Evolutionary conservation across 1,140 invertebrate species (phyloP).

Genomic region (Rhopalosiphum maidis): DNA sequence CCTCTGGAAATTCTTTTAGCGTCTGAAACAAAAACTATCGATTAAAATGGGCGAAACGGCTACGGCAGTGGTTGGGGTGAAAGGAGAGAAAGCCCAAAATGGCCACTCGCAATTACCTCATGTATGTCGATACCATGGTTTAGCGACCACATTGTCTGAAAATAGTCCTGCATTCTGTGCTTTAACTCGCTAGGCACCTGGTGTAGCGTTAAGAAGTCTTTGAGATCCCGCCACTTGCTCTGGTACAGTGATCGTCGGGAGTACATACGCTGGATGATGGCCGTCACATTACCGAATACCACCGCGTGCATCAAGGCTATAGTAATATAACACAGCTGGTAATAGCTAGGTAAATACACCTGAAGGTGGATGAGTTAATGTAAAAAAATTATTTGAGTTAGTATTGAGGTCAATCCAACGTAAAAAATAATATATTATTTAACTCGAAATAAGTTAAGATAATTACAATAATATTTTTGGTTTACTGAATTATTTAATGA

Average conservation of each 20-base stretch:
- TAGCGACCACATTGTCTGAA: conserved; percentile 98
- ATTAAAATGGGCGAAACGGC: background rate
- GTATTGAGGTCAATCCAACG: background rate
- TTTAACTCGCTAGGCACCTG: conserved; percentile 94
- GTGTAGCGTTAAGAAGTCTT: conserved; percentile 96
- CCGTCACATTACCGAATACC: conserved; percentile 98
- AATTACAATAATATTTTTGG: background rate
- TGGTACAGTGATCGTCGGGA: conserved; percentile 96
- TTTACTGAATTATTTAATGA: background rate
- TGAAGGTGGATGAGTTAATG: background rate
- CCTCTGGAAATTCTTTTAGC: conserved; percentile 94
- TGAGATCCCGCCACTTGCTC: conserved; percentile 93
- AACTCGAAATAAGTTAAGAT: background rate
- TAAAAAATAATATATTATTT: background rate
- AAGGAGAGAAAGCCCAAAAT: background rate
- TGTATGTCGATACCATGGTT: conserved; percentile 99
- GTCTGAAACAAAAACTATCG: conserved; percentile 70
- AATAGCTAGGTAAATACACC: background rate
- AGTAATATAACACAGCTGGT: background rate
- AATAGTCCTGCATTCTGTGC: conserved; percentile 97
- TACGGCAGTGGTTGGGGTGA: background rate
- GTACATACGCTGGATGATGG: conserved; percentile 99
- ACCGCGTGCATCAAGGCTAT: conserved; percentile 97
- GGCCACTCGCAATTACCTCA: conserved; percentile 70
- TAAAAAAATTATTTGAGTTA: background rate